Evolutionary conservation across 2,797 vertebrate genomes (phyloP).

Genomic region (Sarcophilus harrisii): DNA sequence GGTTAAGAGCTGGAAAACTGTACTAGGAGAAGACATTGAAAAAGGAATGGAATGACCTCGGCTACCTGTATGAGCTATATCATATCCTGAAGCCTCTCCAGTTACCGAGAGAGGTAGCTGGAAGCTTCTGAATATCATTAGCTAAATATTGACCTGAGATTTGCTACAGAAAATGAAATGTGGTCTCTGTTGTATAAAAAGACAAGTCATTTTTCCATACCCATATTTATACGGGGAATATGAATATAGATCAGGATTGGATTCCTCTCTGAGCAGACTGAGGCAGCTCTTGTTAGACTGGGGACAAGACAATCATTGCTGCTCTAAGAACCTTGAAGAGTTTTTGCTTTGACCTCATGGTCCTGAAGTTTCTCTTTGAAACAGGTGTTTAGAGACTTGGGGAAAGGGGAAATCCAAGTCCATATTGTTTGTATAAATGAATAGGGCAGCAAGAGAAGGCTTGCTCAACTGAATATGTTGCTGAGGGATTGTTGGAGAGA

Average conservation of each 20-base stretch:
- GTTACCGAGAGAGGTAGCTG: background rate
- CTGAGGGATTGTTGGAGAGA: too few relatives aligned
- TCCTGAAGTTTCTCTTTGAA: background rate
- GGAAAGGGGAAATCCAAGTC: background rate
- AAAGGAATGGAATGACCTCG: background rate
- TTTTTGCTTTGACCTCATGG: background rate
- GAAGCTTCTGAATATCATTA: background rate
- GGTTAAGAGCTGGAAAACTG: background rate
- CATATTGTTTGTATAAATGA: too few relatives aligned
- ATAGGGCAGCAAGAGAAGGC: too few relatives aligned
- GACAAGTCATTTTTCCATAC: background rate
- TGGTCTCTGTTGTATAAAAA: background rate
- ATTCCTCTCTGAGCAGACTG: background rate
- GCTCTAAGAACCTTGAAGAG: background rate
- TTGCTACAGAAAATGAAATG: background rate
- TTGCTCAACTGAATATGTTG: too few relatives aligned
- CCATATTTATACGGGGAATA: background rate
- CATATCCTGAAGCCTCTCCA: background rate
- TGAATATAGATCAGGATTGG: background rate
- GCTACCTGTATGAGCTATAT: background rate
- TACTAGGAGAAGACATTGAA: background rate
- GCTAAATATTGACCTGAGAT: background rate
- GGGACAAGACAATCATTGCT: background rate
- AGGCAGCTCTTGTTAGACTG: background rate
- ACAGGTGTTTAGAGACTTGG: background rate